Evolutionary conservation across 1,140 invertebrate species (phyloP).

Genomic region (Nasonia longicornis): DNA sequence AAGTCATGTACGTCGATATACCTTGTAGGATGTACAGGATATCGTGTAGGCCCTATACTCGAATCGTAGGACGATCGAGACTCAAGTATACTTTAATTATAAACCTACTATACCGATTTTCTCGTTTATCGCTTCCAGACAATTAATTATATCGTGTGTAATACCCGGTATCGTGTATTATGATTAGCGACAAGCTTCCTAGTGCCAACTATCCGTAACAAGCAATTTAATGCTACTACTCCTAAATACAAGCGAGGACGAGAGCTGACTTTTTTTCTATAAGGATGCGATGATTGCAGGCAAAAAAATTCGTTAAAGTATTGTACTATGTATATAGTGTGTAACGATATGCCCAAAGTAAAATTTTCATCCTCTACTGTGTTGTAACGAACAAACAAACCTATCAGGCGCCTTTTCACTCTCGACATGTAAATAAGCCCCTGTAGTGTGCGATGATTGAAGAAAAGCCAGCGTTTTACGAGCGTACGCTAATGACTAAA

Average conservation of each 20-base stretch:
- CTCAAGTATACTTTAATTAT: too few species aligned
- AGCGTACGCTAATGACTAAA: neutral
- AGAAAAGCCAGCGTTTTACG: neutral
- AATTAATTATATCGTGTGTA: neutral
- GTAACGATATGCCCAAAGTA: too few species aligned
- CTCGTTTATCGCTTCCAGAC: constrained; percentile 18
- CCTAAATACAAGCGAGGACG: neutral
- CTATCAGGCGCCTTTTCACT: neutral
- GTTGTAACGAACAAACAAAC: neutral
- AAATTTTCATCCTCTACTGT: too few species aligned
- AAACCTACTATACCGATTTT: neutral
- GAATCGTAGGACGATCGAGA: too few species aligned
- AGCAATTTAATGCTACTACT: constrained; percentile 25
- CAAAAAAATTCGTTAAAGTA: too few species aligned
- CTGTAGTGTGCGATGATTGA: neutral
- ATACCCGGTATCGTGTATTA: too few species aligned
- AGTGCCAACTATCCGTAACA: constrained; percentile 31
- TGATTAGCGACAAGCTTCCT: constrained; percentile 31
- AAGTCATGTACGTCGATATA: too few species aligned
- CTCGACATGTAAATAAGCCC: constrained; percentile 1
- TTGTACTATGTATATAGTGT: too few species aligned
- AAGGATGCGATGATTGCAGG: too few species aligned
- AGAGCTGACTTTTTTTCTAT: neutral
- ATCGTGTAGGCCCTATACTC: too few species aligned
- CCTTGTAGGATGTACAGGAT: too few species aligned